A percentile compares a stretch with the other conserved stretches of the same genome.
Evolutionary conservation across 1,140 invertebrate genomes (phyloP).

Genomic region (Formica selysi): DNA sequence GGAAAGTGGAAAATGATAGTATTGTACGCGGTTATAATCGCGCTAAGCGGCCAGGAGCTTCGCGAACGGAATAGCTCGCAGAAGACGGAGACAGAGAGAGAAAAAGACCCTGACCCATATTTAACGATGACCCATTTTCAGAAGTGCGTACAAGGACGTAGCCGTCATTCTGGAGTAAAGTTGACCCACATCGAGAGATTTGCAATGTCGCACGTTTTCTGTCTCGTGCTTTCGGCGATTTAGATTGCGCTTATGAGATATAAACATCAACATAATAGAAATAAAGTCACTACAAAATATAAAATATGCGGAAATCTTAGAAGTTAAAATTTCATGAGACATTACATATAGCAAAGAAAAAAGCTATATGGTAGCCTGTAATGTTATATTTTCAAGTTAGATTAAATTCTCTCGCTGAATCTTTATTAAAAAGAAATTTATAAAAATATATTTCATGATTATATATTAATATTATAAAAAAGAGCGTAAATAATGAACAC

Average conservation of each 20-base stretch:
- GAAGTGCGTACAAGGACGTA: conserved; percentile 51
- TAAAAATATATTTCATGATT: background rate
- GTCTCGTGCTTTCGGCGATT: conserved; percentile 3
- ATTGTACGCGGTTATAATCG: conserved; percentile 18
- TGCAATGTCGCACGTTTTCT: conserved; percentile 77
- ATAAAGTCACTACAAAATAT: background rate
- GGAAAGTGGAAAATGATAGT: background rate
- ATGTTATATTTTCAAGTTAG: background rate
- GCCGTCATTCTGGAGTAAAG: conserved; percentile 77
- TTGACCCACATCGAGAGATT: conserved; percentile 76
- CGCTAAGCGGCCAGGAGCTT: background rate
- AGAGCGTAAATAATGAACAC: background rate
- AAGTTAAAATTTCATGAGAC: background rate
- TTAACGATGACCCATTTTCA: conserved; percentile 75
- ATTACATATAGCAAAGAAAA: background rate
- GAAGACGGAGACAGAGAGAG: background rate
- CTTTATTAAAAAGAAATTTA: conserved; percentile 6
- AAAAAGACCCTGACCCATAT: conserved; percentile 82
- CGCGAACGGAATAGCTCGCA: conserved; percentile 16
- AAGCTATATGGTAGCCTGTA: too few species aligned
- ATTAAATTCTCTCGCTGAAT: background rate
- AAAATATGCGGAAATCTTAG: background rate
- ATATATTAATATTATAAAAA: background rate
- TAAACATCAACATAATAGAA: background rate
- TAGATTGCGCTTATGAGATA: conserved; percentile 9